A percentile compares a stretch with the other conserved stretches of the same genome.
These are phyloP conservation scores for Drosophila carrolli DNA, from an alignment of 1,140 invertebrate species.

Conservation along the genomic window DNA sequence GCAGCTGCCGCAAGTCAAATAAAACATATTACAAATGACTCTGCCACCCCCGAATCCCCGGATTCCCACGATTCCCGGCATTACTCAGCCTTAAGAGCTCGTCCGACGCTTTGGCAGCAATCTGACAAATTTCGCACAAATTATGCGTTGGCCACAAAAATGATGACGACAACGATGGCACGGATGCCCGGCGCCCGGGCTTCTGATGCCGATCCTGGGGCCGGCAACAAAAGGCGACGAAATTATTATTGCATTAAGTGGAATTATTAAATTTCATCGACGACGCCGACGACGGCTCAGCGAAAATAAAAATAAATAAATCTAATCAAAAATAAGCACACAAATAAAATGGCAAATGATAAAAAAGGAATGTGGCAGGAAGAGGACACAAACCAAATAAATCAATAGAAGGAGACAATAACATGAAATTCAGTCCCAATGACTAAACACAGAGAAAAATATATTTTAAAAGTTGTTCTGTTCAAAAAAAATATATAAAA, in stretches of 20 bases:
- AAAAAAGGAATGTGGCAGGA: constrained; percentile 33
- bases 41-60: constrained; percentile 2
- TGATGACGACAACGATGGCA: constrained; percentile 63
- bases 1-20: constrained; percentile 81
- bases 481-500: too few relatives aligned
- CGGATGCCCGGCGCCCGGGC: background rate
- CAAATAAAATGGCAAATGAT: constrained; percentile 77
- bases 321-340: constrained; percentile 83
- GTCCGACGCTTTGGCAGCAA: constrained; percentile 65
- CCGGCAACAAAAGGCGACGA: constrained; percentile 78
- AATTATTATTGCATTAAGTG: constrained; percentile 84
- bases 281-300: constrained; percentile 59
- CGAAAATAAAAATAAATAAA: constrained; percentile 83
- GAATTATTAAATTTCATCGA: constrained; percentile 83
- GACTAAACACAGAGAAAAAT: constrained; percentile 3
- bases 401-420: constrained; percentile 50
- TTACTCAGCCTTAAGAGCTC: constrained; percentile 76
- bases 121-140: constrained; percentile 83
- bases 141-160: constrained; percentile 76
- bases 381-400: constrained; percentile 48
- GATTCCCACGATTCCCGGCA: constrained; percentile 27
- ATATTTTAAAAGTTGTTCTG: background rate
- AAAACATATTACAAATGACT: constrained; percentile 80
- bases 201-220: background rate
- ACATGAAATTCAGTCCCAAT: constrained; percentile 38